A percentile compares a stretch with the other conserved stretches of the same genome.
Conservation (phyloP, 2,113 vertebrate genomes). For the Hucho hucho region DNA sequence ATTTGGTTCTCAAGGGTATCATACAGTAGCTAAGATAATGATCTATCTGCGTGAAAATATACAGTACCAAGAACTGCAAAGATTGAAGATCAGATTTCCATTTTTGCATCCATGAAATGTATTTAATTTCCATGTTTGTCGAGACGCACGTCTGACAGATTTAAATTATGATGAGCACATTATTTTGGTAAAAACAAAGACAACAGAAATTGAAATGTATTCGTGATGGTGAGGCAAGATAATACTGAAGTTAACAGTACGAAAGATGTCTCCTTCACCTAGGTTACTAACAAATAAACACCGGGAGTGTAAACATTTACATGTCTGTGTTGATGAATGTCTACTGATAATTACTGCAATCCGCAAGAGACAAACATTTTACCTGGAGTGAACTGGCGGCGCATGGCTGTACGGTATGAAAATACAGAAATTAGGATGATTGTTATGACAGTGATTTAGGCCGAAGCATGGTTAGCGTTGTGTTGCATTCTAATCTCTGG, state of each 20-base stretch:
- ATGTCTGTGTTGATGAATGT: slow-evolving; percentile 12
- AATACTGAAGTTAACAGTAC: background rate
- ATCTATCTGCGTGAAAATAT: slow-evolving; percentile 17
- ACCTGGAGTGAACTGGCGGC: background rate
- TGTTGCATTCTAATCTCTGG: slow-evolving; percentile 23
- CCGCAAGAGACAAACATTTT: slow-evolving; percentile 20
- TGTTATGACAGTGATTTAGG: slow-evolving; percentile 54
- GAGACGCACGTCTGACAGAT: background rate
- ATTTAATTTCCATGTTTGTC: background rate
- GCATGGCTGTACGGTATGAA: slow-evolving; percentile 26
- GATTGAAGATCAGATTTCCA: no score
- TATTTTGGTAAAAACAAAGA: slow-evolving; percentile 3
- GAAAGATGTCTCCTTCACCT: slow-evolving; percentile 15
- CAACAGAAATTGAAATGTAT: background rate
- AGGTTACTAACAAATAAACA: slow-evolving; percentile 24
- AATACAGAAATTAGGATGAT: slow-evolving; percentile 29
- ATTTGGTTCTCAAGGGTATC: slow-evolving; percentile 27
- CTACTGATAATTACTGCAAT: slow-evolving; percentile 9
- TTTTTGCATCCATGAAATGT: background rate
- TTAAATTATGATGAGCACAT: slow-evolving; percentile 7
- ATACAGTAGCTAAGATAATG: slow-evolving; percentile 25
- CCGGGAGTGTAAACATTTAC: slow-evolving; percentile 2
- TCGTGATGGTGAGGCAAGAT: background rate
- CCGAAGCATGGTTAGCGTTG: slow-evolving; percentile 28
- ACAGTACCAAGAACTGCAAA: background rate